Percentiles rank a stretch among this genome's conserved stretches.
phyloP scores from a whole-genome alignment of 2,113 vertebrate species.

The Bufo gargarizans region DNA sequence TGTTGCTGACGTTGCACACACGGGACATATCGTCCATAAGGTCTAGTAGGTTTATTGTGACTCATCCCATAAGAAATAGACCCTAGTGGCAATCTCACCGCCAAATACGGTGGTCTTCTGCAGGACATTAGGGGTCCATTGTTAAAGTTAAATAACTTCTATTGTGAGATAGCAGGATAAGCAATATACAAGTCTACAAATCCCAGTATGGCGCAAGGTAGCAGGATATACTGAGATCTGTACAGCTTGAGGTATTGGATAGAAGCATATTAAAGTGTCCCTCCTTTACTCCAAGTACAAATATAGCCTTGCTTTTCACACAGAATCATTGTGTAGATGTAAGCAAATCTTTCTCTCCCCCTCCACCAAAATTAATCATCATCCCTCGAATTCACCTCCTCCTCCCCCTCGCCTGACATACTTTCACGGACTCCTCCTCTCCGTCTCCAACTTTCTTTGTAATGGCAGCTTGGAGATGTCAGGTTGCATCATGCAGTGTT shows the following conservation, averaged over 20 bases:
- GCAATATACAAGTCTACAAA: too few relatives aligned
- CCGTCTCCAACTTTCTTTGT: constrained; percentile 30
- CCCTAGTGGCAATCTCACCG: background rate
- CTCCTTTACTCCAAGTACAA: background rate
- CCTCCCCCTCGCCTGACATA: constrained; percentile 33
- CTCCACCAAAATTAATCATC: background rate
- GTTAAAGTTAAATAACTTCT: background rate
- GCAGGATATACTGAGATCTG: background rate
- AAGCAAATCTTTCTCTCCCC: constrained; percentile 13
- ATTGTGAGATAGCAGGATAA: too few relatives aligned
- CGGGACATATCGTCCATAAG: too few relatives aligned
- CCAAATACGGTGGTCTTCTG: background rate
- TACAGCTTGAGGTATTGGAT: background rate
- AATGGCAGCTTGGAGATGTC: background rate
- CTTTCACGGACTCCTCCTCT: constrained; percentile 42
- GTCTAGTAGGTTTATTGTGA: too few relatives aligned
- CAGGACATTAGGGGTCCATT: background rate
- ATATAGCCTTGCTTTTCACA: background rate
- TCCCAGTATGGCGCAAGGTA: too few relatives aligned
- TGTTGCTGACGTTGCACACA: too few relatives aligned
- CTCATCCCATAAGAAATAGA: background rate
- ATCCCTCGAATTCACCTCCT: background rate
- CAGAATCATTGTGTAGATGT: background rate
- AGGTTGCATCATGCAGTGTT: constrained; percentile 40
- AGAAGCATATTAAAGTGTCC: background rate